Percentiles rank a stretch among this genome's conserved stretches.
These are phyloP conservation scores for Cygnus buccinator DNA, from an alignment of 2,113 vertebrate genomes.

Conservation along the genomic window DNA sequence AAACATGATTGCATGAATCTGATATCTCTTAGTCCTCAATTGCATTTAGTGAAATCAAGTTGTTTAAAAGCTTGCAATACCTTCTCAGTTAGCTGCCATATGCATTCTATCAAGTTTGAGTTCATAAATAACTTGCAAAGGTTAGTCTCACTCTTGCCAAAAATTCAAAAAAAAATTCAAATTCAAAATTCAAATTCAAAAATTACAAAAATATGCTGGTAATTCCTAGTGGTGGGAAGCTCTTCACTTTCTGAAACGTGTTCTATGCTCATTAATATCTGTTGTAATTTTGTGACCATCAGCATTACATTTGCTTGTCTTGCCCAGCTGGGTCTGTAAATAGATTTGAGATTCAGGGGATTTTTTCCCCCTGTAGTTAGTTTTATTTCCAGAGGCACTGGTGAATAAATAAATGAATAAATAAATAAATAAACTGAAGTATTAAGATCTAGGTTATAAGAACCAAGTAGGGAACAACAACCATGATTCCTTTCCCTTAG, in stretches of 20 bases:
- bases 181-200: not conserved
- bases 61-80: not conserved
- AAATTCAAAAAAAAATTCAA: not conserved
- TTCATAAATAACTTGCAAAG: not conserved
- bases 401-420: not conserved
- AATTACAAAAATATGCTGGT: not conserved
- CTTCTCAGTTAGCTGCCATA: not conserved
- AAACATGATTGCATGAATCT: not conserved
- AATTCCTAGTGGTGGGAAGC: not conserved
- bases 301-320: not conserved
- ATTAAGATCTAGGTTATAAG: not conserved
- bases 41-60: not conserved
- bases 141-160: not conserved
- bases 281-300: not conserved
- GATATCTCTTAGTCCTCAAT: not conserved
- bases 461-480: not conserved
- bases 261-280: not conserved
- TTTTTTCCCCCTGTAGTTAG: no score
- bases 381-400: not conserved
- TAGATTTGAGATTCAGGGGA: not conserved
- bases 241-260: not conserved
- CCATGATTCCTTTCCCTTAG: not conserved
- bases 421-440: not conserved
- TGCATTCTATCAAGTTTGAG: not conserved
- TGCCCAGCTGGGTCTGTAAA: not conserved